phyloP scores from a whole-genome alignment of 2,113 vertebrate genomes.

The Oryzias woworae region DNA sequence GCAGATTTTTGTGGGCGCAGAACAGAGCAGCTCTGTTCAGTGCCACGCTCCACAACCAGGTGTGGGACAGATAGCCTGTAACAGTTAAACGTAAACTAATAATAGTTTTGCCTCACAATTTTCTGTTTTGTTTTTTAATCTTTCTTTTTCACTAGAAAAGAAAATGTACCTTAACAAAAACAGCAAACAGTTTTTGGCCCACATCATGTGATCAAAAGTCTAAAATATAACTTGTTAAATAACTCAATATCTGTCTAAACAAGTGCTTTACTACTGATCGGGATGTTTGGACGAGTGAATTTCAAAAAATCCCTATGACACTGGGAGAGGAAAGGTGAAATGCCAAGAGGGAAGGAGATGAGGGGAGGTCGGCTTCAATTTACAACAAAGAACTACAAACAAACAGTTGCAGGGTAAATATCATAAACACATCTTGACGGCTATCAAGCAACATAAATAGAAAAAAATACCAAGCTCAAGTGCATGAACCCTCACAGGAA shows the following conservation, averaged over 20 bases:
- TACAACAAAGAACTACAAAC: conserved; percentile 60
- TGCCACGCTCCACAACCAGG: conserved; percentile 60
- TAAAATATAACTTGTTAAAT: conserved; percentile 18
- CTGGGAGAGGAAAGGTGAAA: conserved; percentile 35
- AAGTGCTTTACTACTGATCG: conserved; percentile 5
- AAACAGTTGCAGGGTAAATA: conserved; percentile 47
- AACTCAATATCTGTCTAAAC: conserved; percentile 31
- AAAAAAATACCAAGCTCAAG: conserved; percentile 60
- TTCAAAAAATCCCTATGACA: conserved; percentile 6
- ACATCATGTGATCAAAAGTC: conserved; percentile 23
- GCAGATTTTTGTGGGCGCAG: conserved; percentile 60
- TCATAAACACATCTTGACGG: conserved; percentile 63
- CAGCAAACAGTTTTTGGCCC: conserved; percentile 48
- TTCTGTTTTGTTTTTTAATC: conserved; percentile 17
- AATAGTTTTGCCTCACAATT: conserved; percentile 51
- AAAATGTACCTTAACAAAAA: conserved; percentile 12
- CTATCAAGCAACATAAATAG: conserved; percentile 68
- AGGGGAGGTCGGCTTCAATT: conserved; percentile 19
- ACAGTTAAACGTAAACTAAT: conserved; percentile 69
- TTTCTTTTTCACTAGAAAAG: conserved; percentile 12
- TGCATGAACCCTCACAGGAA: conserved; percentile 56
- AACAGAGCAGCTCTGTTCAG: conserved; percentile 69
- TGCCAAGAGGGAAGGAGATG: conserved; percentile 1
- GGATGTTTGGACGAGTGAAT: conserved; percentile 3
- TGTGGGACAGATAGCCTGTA: conserved; percentile 65